Evolutionary conservation across 2,113 vertebrate species (phyloP).

Genomic region (Lutjanus erythropterus): DNA sequence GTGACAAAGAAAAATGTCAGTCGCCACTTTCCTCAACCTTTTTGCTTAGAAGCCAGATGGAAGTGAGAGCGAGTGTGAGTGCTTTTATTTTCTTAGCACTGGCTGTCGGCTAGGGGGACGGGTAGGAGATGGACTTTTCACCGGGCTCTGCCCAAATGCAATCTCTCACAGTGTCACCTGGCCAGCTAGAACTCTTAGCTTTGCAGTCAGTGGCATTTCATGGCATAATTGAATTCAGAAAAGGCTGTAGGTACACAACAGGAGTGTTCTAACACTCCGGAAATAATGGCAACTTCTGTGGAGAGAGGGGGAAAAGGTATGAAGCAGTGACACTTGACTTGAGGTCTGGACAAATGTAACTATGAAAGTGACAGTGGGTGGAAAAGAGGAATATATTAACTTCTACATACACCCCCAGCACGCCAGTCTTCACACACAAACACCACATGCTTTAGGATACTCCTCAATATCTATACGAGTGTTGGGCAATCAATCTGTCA

Average conservation of each 20-base stretch:
- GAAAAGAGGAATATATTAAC: conserved; percentile 26
- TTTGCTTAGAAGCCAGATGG: conserved; percentile 34
- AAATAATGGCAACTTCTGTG: conserved; percentile 28
- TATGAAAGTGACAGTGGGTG: conserved; percentile 23
- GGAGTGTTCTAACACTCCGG: conserved; percentile 3
- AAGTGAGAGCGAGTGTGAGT: conserved; percentile 37
- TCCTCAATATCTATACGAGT: not conserved
- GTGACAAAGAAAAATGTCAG: not conserved
- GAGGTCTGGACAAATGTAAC: conserved; percentile 17
- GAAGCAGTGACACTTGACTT: conserved; percentile 7
- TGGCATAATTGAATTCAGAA: conserved; percentile 69
- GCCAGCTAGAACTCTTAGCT: conserved; percentile 42
- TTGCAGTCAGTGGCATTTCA: conserved; percentile 69
- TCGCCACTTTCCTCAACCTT: conserved; percentile 43
- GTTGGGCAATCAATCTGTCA: no score
- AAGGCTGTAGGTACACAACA: conserved; percentile 49
- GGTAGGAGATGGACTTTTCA: conserved; percentile 63
- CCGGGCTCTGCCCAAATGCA: conserved; percentile 53
- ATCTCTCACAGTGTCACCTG: conserved; percentile 71
- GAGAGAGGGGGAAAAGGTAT: not conserved
- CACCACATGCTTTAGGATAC: not conserved
- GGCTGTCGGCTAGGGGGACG: conserved; percentile 25
- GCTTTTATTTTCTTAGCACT: conserved; percentile 49
- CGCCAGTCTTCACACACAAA: not conserved
- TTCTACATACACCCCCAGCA: not conserved